Evolutionary conservation across 2,113 vertebrate genomes (phyloP), one percentile per base, ranked within the genome.

Genomic region (Oxygymnocypris stewartii): DNA sequence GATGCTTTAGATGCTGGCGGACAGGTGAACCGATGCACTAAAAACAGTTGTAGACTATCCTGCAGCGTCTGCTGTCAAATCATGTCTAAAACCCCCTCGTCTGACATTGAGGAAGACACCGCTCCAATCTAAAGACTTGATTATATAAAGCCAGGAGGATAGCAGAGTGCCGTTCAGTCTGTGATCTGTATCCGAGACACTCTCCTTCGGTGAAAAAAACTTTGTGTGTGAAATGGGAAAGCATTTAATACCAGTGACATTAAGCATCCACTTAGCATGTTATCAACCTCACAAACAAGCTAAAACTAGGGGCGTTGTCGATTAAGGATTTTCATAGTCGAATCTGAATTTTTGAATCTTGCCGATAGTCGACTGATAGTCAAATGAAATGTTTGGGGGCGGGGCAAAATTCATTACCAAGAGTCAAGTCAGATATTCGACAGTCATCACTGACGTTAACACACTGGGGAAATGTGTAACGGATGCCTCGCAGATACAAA

Each of bases 51-150:
- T n/a, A 12, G 44, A 69, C 65, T 83, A 13, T 71, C 18, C 65
- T 63, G 63, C 44, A 71, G 44, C 18, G 18, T 83, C 25, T 83
- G 65, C 18, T 51, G 81, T 44, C 44, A 51, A 71, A 67, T 35
- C 25, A 51, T 35, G 44, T 71, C 65, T 71, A 20, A 71, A 71
- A 51, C 16, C 28, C 79, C 14, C 18, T 83, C 13, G 28, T 71
- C 81, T 83, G 65, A 71, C 81, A 83, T 69, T 83, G 81, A 71
- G 18, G n/a, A 49, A 49, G 65, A 47, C 16, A 67, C 61, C 23
- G 1, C 13, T 49, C 40, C 3, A 42, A 42, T 69, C 42, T 82
- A 37, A 82, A 67, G 61, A 67, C 35, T 49, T 28, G 63, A 65
- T 83, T 71, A 51, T 49, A 71, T 71, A 83, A 83, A 3, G 5